Conservation (phyloP, 2,113 vertebrate genomes). For the Ascaphus truei region DNA sequence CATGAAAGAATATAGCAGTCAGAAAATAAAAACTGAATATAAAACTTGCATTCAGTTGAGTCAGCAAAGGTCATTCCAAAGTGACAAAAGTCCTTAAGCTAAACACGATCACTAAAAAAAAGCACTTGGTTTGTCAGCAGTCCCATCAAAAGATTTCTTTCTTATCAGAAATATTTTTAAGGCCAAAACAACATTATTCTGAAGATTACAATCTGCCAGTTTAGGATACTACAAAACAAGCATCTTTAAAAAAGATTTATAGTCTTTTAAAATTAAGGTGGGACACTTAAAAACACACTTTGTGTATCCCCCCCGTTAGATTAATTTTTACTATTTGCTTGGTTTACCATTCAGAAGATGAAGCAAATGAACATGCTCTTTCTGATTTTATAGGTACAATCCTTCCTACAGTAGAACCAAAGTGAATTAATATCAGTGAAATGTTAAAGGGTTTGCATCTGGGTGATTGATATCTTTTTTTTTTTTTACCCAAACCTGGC, state of each 20-base stretch:
- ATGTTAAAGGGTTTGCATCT: no score
- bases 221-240: not conserved
- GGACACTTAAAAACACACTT: no score
- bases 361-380: no score
- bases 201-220: constrained; percentile 30
- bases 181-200: constrained; percentile 28
- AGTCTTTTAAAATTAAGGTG: not conserved
- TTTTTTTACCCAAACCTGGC: no score
- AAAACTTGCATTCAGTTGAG: constrained; percentile 11
- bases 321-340: no score
- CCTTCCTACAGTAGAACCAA: no score
- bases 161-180: constrained; percentile 32
- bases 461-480: no score
- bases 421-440: no score
- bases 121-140: constrained; percentile 20
- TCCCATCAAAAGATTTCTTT: constrained; percentile 30
- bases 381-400: no score
- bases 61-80: constrained; percentile 30
- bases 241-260: not conserved
- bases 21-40: not conserved
- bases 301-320: no score
- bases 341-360: no score
- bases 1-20: not conserved
- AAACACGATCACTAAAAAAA: constrained; percentile 27
- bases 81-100: constrained; percentile 23